Evolutionary conservation across 1,140 invertebrate species (phyloP).

Genomic region (Anastrepha obliqua): DNA sequence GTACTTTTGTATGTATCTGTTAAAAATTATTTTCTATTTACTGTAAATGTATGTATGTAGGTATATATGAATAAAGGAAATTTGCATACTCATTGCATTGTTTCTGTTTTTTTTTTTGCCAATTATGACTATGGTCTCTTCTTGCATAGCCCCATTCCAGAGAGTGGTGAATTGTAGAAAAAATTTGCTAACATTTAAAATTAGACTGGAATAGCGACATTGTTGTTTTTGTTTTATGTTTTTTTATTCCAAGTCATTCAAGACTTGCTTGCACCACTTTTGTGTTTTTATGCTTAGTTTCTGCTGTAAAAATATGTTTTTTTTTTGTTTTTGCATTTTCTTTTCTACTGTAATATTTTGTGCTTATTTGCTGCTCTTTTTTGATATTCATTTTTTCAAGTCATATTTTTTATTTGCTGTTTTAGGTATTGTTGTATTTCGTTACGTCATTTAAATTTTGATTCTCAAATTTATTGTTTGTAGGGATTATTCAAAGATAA

Average conservation of each 20-base stretch:
- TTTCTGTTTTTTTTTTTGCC: too few species aligned
- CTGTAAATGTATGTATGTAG: background rate
- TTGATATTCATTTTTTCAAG: background rate
- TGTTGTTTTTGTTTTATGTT: too few species aligned
- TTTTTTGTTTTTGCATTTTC: background rate
- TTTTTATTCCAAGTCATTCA: too few species aligned
- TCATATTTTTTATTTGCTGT: background rate
- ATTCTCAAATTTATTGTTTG: conserved; percentile 41
- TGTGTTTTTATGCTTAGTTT: background rate
- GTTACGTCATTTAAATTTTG: conserved; percentile 28
- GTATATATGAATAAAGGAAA: background rate
- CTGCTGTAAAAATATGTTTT: conserved; percentile 45
- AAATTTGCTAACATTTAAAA: background rate
- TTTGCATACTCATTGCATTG: too few species aligned
- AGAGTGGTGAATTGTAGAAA: background rate
- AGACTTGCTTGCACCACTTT: background rate
- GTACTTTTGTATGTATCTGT: background rate
- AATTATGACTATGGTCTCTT: too few species aligned
- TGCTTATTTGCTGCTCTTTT: conserved; percentile 21
- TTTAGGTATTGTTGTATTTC: background rate
- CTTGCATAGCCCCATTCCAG: too few species aligned
- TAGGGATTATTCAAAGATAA: background rate
- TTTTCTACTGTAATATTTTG: conserved; percentile 31
- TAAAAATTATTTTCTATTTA: too few species aligned
- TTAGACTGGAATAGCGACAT: too few species aligned